Percentiles rank a stretch among this genome's conserved stretches.
Evolutionary conservation across 1,140 invertebrate genomes (phyloP).

Genomic region (Drosophila nikananu): DNA sequence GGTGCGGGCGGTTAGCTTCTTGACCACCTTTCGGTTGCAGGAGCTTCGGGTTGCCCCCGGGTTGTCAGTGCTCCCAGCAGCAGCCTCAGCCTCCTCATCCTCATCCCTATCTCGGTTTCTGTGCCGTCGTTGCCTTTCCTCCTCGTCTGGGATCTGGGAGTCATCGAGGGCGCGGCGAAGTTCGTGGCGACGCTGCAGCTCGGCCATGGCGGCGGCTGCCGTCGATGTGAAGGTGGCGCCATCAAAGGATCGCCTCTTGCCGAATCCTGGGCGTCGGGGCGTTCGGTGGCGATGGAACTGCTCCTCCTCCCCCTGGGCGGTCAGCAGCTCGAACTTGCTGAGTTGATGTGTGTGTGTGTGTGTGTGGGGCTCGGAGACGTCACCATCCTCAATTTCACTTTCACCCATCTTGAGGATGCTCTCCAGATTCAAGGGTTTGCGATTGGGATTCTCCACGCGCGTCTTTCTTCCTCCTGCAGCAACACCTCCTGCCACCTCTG

Average conservation of each 20-base stretch:
- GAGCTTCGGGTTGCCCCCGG: constrained; percentile 14
- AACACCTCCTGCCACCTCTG: neutral
- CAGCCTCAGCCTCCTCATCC: constrained; percentile 27
- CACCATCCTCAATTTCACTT: constrained; percentile 80
- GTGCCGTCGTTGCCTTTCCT: constrained; percentile 1
- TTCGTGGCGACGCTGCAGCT: constrained; percentile 25
- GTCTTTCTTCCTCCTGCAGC: neutral
- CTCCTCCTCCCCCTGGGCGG: constrained; percentile 11
- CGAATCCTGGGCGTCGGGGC: constrained; percentile 1
- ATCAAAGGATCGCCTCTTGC: constrained; percentile 34
- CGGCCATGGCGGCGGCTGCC: constrained; percentile 31
- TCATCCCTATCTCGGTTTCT: constrained; percentile 13
- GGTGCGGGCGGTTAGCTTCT: constrained; percentile 75
- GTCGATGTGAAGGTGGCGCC: constrained; percentile 50
- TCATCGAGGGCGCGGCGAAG: constrained; percentile 36
- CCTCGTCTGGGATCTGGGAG: constrained; percentile 15
- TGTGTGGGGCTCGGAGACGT: constrained; percentile 24
- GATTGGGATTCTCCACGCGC: constrained; percentile 55
- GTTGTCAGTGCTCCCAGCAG: neutral
- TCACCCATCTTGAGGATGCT: constrained; percentile 82
- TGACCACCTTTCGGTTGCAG: constrained; percentile 78
- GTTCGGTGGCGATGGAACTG: constrained; percentile 10
- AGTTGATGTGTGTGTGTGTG: constrained; percentile 9
- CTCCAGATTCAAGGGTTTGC: constrained; percentile 73
- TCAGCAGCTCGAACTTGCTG: constrained; percentile 71